phyloP scores from a whole-genome alignment of 2,888 invertebrate species.

The Phyllotreta striolata region DNA sequence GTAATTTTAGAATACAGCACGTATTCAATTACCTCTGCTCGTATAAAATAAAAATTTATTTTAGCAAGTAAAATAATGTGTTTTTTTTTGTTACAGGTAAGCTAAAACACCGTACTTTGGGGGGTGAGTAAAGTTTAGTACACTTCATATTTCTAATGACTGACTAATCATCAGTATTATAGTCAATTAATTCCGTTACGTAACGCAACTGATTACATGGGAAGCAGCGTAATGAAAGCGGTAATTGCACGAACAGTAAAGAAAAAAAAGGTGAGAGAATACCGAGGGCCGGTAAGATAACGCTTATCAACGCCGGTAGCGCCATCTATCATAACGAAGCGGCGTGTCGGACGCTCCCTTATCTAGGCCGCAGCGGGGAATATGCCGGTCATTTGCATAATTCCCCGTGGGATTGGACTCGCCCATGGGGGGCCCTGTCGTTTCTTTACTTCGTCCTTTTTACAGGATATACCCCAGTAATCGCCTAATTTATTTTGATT shows the following conservation, averaged over 20 bases:
- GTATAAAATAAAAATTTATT: no score
- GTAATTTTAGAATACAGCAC: no score
- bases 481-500: conserved; percentile 14
- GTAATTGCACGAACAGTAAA: not conserved
- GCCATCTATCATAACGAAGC: conserved; percentile 31
- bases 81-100: no score
- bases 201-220: no score
- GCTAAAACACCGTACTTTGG: no score
- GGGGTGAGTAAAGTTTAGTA: no score
- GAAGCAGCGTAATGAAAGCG: no score
- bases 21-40: no score
- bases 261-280: conserved; percentile 34
- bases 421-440: conserved; percentile 1
- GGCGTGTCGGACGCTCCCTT: conserved; percentile 21
- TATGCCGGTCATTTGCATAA: conserved; percentile 29
- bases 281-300: conserved; percentile 32
- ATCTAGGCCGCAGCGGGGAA: conserved; percentile 27
- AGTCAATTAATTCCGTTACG: no score
- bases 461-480: conserved; percentile 7
- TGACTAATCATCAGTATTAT: no score
- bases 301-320: conserved; percentile 31
- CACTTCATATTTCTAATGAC: no score
- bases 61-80: no score
- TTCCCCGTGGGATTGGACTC: conserved; percentile 22
- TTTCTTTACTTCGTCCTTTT: conserved; percentile 9